Evolutionary conservation across 2,888 invertebrate species (phyloP), one percentile per base, ranked within the genome.

Genomic region (Oeneis ivallda): DNA sequence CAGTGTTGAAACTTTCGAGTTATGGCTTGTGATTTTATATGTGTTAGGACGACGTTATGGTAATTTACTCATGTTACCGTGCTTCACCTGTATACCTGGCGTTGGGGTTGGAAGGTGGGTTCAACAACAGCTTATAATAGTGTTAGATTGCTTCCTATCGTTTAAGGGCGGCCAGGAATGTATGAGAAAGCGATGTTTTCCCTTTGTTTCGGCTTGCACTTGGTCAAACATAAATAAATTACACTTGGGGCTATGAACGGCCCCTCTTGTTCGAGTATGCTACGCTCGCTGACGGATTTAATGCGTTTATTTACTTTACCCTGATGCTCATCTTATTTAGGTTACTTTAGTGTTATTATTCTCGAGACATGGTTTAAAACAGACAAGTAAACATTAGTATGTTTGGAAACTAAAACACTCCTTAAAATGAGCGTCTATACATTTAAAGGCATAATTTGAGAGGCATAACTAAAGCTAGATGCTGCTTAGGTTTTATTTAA

Each of bases 21-120:
- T 82, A 90, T 89, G 88, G 82, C 81, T 71, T 78, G 85, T 86
- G 84, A 81, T 80, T 70, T 78, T 75, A 73, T 78, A 79, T 78
- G 86, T 84, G 81, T 77, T 78, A 84, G 87, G 86, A 88, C 88
- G 83, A 86, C 86, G 87, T 85, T 88, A 89, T 89, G 90, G 80
- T 90, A 87, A 87, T 88, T 82, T 80, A 79, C 81, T 81, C 80
- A 85, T 86, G 85, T 84, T 87, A 89, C 89, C 87, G 87, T 85
- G 87, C 82, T 86, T 80, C 81, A 88, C 87, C 88, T 88, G 84
- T 83, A 80, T 88, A 85, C 87, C 90, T 87, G 89, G 81, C 77
- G 79, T 82, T 80, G 76, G 77, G 85, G 79, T 82, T 80, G 75
- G 77, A 86, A 90, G 89, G 90, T 89, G 82, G 76, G 88, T 85